Conservation (phyloP, 2,113 vertebrate species). For the Campylomormyrus tamandua region DNA sequence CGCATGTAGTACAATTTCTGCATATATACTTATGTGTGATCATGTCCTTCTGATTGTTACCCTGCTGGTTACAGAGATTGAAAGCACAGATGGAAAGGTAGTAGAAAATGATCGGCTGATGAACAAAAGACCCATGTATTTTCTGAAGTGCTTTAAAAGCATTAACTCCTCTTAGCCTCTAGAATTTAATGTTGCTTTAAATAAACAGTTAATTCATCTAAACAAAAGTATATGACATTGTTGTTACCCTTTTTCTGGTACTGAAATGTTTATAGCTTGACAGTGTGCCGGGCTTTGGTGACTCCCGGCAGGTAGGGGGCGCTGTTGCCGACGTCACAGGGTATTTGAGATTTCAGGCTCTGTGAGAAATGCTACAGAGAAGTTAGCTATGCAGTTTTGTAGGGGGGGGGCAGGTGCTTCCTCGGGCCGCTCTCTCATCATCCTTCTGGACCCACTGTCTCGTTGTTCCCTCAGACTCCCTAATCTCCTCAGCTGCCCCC, state of each 20-base stretch:
- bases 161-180: not conserved
- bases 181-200: not conserved
- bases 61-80: not conserved
- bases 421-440: not conserved
- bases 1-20: not conserved
- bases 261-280: not conserved
- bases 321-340: not conserved
- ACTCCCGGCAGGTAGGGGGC: not conserved
- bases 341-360: not conserved
- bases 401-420: not conserved
- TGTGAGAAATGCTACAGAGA: not conserved
- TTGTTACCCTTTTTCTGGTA: not conserved
- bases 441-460: not conserved
- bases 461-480: not conserved
- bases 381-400: not conserved
- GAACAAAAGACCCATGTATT: not conserved
- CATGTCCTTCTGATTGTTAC: not conserved
- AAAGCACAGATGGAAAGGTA: not conserved
- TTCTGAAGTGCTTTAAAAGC: not conserved
- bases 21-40: not conserved
- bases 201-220: not conserved
- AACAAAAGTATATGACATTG: not conserved
- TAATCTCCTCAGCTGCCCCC: not conserved
- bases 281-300: not conserved
- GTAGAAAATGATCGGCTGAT: not conserved